A percentile compares a stretch with the other conserved stretches of the same genome.
phyloP scores from a whole-genome alignment of 2,113 vertebrate species.

The Hystrix brachyura region DNA sequence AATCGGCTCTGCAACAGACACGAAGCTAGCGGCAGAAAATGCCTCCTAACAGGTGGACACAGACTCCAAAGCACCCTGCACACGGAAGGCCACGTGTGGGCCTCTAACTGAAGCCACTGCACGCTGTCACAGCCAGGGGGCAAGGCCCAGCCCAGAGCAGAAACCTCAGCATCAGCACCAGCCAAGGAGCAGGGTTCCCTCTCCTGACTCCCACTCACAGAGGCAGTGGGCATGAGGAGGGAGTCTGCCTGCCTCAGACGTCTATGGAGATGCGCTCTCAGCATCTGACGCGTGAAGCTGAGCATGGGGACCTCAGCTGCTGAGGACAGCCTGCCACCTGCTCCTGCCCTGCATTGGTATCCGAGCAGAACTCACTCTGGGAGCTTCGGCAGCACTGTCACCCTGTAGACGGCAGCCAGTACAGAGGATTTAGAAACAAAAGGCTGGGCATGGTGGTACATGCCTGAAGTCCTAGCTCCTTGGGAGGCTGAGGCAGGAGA shows the following conservation, averaged over 20 bases:
- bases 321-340: not conserved
- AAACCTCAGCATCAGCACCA: not conserved
- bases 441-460: not conserved
- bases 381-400: not conserved
- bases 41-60: not conserved
- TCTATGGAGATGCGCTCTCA: not conserved
- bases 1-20: not conserved
- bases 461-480: too few relatives aligned
- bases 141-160: not conserved
- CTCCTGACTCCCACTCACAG: not conserved
- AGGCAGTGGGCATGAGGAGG: not conserved
- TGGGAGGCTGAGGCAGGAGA: too few relatives aligned
- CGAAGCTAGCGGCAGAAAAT: not conserved
- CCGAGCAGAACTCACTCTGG: not conserved
- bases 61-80: not conserved
- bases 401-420: not conserved
- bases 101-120: not conserved
- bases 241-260: not conserved
- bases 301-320: not conserved
- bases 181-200: not conserved
- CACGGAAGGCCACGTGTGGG: too few relatives aligned
- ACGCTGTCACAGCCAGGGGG: not conserved
- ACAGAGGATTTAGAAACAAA: not conserved
- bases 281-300: not conserved
- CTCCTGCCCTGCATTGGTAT: not conserved